A percentile compares a stretch with the other conserved stretches of the same genome.
These are phyloP conservation scores for Cantharis rufa DNA, from an alignment of 2,888 invertebrate species.

Conservation along the genomic window DNA sequence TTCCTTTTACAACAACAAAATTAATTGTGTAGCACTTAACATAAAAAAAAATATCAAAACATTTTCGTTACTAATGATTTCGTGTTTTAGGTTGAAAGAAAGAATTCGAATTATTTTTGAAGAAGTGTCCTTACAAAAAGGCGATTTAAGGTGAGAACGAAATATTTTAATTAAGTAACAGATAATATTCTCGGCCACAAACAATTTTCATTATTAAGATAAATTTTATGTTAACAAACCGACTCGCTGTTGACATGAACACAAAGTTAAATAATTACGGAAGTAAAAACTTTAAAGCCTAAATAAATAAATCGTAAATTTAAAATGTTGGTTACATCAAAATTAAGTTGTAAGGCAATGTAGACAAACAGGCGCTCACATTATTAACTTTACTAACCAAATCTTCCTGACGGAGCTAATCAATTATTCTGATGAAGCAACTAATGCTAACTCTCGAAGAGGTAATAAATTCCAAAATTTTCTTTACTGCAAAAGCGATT, in stretches of 20 bases:
- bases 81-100: slow-evolving; percentile 70
- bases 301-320: neutral
- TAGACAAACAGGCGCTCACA: slow-evolving; percentile 14
- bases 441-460: slow-evolving; percentile 2
- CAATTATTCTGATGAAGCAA: slow-evolving; percentile 25
- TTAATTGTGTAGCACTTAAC: neutral
- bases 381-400: slow-evolving; percentile 14
- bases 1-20: slow-evolving; percentile 11
- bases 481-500: neutral
- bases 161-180: neutral
- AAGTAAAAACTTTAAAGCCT: neutral
- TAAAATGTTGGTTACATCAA: slow-evolving; percentile 3
- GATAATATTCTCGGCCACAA: neutral
- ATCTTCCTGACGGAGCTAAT: slow-evolving; percentile 21
- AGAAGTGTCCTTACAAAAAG: slow-evolving; percentile 76
- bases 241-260: neutral
- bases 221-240: neutral
- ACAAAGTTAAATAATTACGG: neutral
- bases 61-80: neutral
- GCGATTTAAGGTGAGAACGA: slow-evolving; percentile 72
- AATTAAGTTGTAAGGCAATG: slow-evolving; percentile 16
- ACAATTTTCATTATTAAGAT: neutral
- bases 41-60: neutral
- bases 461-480: neutral
- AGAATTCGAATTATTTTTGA: slow-evolving; percentile 82